Evolutionary conservation across 2,888 invertebrate species (phyloP).

Genomic region (Spodoptera exigua): DNA sequence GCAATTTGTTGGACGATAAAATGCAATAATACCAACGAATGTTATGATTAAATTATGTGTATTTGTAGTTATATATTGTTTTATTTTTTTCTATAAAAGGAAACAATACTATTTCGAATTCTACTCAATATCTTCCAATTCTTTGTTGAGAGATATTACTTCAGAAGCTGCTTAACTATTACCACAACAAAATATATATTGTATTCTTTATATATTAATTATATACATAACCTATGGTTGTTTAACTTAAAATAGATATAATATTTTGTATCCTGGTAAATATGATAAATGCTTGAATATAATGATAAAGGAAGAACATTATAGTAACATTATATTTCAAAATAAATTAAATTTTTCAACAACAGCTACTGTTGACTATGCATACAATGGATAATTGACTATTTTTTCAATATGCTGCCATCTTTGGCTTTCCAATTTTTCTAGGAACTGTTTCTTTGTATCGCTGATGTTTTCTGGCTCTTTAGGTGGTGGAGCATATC

Average conservation of each 20-base stretch:
- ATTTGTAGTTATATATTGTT: constrained; percentile 26
- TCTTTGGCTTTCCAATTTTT: constrained; percentile 77
- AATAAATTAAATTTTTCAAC: constrained; percentile 2
- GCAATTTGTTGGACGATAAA: constrained; percentile 58
- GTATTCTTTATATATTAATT: no score
- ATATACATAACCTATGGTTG: no score
- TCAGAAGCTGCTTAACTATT: no score
- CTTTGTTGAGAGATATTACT: no score
- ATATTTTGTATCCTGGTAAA: no score
- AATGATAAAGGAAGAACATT: neutral
- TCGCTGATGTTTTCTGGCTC: constrained; percentile 64
- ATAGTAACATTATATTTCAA: constrained; percentile 5
- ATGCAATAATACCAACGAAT: constrained; percentile 60
- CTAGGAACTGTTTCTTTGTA: constrained; percentile 77
- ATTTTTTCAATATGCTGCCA: constrained; percentile 74
- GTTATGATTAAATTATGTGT: constrained; percentile 33
- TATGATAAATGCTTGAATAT: no score
- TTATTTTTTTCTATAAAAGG: constrained; percentile 10
- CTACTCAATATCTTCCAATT: no score
- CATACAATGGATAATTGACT: constrained; percentile 48
- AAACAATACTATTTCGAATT: no score
- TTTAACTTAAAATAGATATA: no score
- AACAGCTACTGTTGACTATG: constrained; percentile 3
- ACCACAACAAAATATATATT: no score
- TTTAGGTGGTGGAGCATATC: constrained; percentile 72